Evolutionary conservation across 37 sponge, comb jelly and placozoan genomes (phyloP), one percentile per base, ranked within the genome.

Genomic region (Amphimedon queenslandica): DNA sequence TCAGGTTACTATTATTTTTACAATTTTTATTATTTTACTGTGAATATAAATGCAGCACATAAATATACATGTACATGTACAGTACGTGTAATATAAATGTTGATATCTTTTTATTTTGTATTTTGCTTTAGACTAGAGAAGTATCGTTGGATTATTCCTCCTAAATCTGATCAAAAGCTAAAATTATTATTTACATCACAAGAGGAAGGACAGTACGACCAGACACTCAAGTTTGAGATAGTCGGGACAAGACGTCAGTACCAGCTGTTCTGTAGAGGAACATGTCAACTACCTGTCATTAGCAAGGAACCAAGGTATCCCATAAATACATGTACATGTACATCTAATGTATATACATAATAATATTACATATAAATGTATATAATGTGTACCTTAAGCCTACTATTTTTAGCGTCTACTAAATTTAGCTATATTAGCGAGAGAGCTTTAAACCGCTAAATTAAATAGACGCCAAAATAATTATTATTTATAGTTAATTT

Each of bases 211-310:
- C 83, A 83, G 70, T 88, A 88, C 70, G 96, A 91, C 57, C 83
- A 89, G 76, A 94, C 87, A 24, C 64, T 98, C 25, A 92, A 92
- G 40, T 98, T 98, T 80, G 99, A 98, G 77, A 79, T 94, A 21
- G 77, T 84, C 28, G 99, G 99, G 27, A 94, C 96, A 16, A 61
- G 81, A 28, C 82, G 88, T 23, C 47, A 82, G 23, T 90, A 92
- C 63, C 90, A 95, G 67, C 91, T 98, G 33, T 94, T 85, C 76
- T 94, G 99, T 61, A 73, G 96, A 57, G 99, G 99, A 16, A 74
- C 82, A 18, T 94, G 93, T 42, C 73, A 65, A 18, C 64, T 90
- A n/a, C 99, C 99, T 1, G 47, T 74, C 31, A 90, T 98, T 4
- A 79, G 88, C 40, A 55, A 73, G 16, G 96, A 95, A 28, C 99